Conservation (phyloP, 2,797 vertebrate species). For the Cetoscarus ocellatus region DNA sequence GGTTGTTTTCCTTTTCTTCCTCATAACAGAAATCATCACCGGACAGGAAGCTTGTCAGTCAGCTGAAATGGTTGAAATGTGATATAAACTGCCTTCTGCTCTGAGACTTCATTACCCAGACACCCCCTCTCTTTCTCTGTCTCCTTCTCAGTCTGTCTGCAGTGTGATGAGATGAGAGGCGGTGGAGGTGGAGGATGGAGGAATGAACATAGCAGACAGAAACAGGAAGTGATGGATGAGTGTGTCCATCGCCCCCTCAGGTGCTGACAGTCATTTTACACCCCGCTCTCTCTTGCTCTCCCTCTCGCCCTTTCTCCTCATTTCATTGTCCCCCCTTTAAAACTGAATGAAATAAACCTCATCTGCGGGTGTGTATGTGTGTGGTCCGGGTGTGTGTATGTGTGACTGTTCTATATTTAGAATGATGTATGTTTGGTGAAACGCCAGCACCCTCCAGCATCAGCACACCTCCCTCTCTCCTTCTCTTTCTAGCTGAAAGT, state of each 20-base stretch:
- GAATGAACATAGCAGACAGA: constrained; percentile 6
- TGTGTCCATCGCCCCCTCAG: constrained; percentile 16
- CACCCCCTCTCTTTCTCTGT: neutral
- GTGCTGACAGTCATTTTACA: constrained; percentile 12
- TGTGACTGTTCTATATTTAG: constrained; percentile 13
- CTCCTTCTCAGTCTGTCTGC: neutral
- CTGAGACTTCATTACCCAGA: constrained; percentile 2
- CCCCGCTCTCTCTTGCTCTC: neutral
- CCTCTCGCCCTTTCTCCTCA: neutral
- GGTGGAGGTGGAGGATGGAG: neutral
- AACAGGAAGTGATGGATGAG: constrained; percentile 26
- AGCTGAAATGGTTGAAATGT: neutral
- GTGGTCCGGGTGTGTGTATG: neutral
- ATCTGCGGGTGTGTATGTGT: neutral
- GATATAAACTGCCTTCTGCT: neutral
- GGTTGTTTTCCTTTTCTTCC: no score
- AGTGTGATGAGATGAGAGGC: neutral
- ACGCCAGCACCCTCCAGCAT: constrained; percentile 7
- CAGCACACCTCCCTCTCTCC: neutral
- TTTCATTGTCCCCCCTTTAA: constrained; percentile 7
- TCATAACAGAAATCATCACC: no score
- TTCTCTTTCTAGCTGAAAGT: neutral
- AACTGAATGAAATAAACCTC: constrained; percentile 12
- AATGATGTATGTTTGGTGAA: constrained; percentile 4
- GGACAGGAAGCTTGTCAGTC: neutral